These are phyloP conservation scores for Pseudobourletiella spinata DNA, from an alignment of 1,140 invertebrate species.

Conservation along the genomic window DNA sequence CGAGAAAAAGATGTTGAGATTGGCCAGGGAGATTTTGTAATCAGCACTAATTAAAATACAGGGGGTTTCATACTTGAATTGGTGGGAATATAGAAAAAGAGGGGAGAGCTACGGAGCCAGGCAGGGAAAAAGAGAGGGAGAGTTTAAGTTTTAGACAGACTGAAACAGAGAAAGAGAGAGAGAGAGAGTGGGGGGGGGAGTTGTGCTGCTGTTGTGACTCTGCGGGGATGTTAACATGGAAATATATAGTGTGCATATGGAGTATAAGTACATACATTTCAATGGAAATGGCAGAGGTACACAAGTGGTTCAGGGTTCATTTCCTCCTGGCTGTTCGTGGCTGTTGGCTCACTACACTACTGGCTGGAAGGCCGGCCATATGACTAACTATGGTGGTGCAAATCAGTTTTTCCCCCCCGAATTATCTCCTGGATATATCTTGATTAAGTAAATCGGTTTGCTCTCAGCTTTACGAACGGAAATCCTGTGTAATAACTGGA, in stretches of 20 bases:
- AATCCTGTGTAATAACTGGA: constrained; percentile 36
- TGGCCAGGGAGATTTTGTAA: constrained; percentile 22
- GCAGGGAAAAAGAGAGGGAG: too few species aligned
- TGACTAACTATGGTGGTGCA: too few species aligned
- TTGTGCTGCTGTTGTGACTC: too few species aligned
- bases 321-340: constrained; percentile 29
- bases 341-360: too few species aligned
- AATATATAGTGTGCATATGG: too few species aligned
- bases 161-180: too few species aligned
- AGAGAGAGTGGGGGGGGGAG: not conserved
- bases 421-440: constrained; percentile 35
- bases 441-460: constrained; percentile 34
- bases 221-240: too few species aligned
- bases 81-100: constrained; percentile 5
- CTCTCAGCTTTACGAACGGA: constrained; percentile 34
- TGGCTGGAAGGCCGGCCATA: too few species aligned
- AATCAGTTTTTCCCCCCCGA: constrained; percentile 29
- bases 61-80: constrained; percentile 21
- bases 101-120: too few species aligned
- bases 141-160: too few species aligned
- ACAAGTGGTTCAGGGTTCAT: constrained; percentile 28
- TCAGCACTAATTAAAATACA: constrained; percentile 30
- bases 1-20: constrained; percentile 17
- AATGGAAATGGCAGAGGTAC: constrained; percentile 27
- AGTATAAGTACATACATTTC: too few species aligned